Conservation (phyloP, 2,888 invertebrate genomes). For the Zygothrica quintamaculata region DNA sequence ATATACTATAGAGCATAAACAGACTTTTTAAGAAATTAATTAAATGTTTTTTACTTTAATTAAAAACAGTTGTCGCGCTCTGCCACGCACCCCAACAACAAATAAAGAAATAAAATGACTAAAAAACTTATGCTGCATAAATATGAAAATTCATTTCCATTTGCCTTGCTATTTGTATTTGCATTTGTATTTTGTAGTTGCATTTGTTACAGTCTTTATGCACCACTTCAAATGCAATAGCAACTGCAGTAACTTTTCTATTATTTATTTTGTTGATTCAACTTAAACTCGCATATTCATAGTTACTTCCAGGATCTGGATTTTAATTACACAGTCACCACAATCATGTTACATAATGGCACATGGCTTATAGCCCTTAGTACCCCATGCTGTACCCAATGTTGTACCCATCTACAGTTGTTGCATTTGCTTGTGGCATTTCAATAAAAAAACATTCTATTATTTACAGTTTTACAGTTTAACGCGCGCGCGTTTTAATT, state of each 20-base stretch:
- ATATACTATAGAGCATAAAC: no score
- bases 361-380: not conserved
- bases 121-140: conserved; percentile 58
- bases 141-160: conserved; percentile 74
- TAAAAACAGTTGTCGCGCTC: conserved; percentile 46
- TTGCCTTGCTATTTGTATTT: conserved; percentile 36
- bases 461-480: conserved; percentile 72
- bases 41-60: conserved; percentile 52
- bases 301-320: conserved; percentile 57
- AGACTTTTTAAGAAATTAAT: no score
- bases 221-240: not conserved
- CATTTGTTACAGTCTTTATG: conserved; percentile 17
- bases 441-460: conserved; percentile 68
- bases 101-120: no score
- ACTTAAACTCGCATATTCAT: conserved; percentile 43
- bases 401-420: conserved; percentile 15
- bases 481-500: conserved; percentile 72
- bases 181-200: conserved; percentile 53
- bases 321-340: conserved; percentile 65
- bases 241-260: not conserved
- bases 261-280: conserved; percentile 12
- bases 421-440: conserved; percentile 52
- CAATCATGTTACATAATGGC: conserved; percentile 7
- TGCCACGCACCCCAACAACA: conserved; percentile 16
- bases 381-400: not conserved